Base-by-base conservation (phyloP, 2,888 invertebrate genomes). In the Lymantria dispar region DNA sequence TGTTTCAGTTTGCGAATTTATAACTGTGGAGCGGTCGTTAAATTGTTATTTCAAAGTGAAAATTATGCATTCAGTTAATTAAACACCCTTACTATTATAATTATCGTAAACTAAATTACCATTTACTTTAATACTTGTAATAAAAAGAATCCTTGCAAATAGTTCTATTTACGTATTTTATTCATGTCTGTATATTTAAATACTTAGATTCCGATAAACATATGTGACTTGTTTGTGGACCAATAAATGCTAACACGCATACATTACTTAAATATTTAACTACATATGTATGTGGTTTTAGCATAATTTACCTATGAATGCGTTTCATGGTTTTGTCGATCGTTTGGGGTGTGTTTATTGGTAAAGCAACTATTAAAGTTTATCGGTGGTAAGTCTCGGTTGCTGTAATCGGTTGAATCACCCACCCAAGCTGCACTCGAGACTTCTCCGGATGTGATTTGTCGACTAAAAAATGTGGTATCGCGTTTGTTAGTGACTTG, bases 401-500 rank as follows among this genome's bases (percentile, higher is more conserved):
- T 60, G 64, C 72, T 68, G 83, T 83, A 83, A 83, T 83, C 81
- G 73, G 76, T 80, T 87, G 87, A 88, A 80, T 88, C 87, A 87
- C 77, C 69, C 78, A 78, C 70, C 62, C 75, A 71, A 65, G 77
- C 78, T 77, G 73, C 76, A 72, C 72, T 74, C 69, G 67, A 57
- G 74, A 80, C 79, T 76, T 73, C 84, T 86, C 86, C 91, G 91
- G 91, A 90, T 90, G 86, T 88, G 90, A 88, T 89, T 89, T 88
- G 89, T 86, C 87, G 87, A 85, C 82, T 80, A 80, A 86, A 88
- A 85, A 85, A 85, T 87, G 88, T 86, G 81, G 83, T 86, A 89
- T 90, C 87, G 79, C 80, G 68, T 78, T 78, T 76, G 82, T 72
- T 74, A 77, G 81, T 72, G 69, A 74, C 70, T 73, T 76, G 81